Evolutionary conservation across 2,797 vertebrate genomes (phyloP).

Genomic region (Clamator glandarius): DNA sequence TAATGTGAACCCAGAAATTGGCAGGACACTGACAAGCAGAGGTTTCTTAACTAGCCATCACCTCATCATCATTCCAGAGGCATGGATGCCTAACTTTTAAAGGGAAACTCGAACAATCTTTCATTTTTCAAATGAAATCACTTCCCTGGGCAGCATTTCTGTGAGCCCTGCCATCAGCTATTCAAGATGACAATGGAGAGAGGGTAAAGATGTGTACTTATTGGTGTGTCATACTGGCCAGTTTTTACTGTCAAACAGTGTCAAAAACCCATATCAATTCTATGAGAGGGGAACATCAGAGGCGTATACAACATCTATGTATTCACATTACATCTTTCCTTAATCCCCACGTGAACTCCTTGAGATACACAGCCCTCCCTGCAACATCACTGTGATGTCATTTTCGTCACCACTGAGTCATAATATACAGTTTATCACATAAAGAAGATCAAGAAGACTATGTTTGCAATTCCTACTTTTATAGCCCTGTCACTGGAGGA

Average conservation of each 20-base stretch:
- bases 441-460: not conserved
- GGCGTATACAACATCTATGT: not conserved
- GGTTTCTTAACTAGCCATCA: not conserved
- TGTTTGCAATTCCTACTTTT: not conserved
- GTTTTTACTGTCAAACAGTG: not conserved
- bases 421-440: not conserved
- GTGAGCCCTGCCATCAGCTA: not conserved
- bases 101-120: not conserved
- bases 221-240: not conserved
- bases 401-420: not conserved
- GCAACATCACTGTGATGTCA: not conserved
- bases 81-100: conserved; percentile 19
- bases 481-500: not conserved
- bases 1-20: not conserved
- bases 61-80: conserved; percentile 11
- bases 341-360: not conserved
- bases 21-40: not conserved
- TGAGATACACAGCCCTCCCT: not conserved
- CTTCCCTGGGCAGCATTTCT: too few species aligned
- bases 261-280: not conserved
- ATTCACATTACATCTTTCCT: not conserved
- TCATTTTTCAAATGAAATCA: conserved; percentile 14
- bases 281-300: not conserved
- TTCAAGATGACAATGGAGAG: not conserved
- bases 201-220: not conserved